Evolutionary conservation across 2,113 vertebrate genomes (phyloP), one percentile per base, ranked within the genome.

Genomic region (Xyrauchen texanus): DNA sequence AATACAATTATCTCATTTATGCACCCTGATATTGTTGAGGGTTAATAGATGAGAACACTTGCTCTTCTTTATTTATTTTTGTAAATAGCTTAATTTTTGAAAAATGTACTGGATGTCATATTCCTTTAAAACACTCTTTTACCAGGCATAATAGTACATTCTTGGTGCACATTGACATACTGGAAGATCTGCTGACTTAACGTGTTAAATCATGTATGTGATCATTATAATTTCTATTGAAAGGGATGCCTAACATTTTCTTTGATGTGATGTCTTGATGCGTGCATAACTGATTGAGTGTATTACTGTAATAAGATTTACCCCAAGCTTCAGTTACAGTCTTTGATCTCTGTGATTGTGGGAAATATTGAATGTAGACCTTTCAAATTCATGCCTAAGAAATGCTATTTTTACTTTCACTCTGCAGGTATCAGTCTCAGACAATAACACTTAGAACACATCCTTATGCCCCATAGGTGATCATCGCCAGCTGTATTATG

Each of bases 221-320:
- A 68, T 78, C 42, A 21, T 68, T 34, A 52, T 71, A 7, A 76
- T 79, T 58, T 5, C 55, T 58, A 62, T 46, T 34, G 21, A 34
- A 78, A 13, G n/a, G 4, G 44, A 45, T 74, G 62, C 55, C 55
- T 66, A 15, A 78, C 57, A 46, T 80, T 68, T 61, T 15, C 72
- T 68, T 81, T 75, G 68, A 65, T 76, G 73, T 62, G 68, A 51
- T 81, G 46, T 51, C 21, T 83, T n/a, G 47, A 21, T 15, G 46
- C 61, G 68, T 61, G 55, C 42, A 52, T 46, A 55, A n/a, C 52
- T 71, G 21, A 34, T 34, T 34, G 21, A 34, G 21, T 34, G 47
- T 13, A 61, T 62, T 11, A 67, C 67, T 70, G 64, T 47, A 62
- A 72, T 61, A 34, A 11, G 72, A 77, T 66, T n/a, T 66, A 57